Base-by-base conservation (phyloP, 1,140 invertebrate genomes). In the Platyura marginata region DNA sequence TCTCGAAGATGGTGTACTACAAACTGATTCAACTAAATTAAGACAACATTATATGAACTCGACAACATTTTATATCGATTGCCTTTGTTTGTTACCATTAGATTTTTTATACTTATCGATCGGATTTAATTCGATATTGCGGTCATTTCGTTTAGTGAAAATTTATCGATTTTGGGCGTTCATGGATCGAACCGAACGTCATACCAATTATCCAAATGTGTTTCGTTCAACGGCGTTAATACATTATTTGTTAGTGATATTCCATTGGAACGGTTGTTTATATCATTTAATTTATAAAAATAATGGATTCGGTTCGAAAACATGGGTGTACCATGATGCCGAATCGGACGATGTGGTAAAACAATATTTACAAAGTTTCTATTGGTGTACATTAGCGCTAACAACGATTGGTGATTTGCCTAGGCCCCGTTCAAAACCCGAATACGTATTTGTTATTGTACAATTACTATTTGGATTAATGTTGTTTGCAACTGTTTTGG, bases 201-300 rank as follows among this genome's bases (percentile, higher is more conserved):
- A 98, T 62, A 97, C 93, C 37, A 97, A 97, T 67, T 98, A 96
- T 68, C 93, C 93, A 44, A 98, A 98, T 69, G 72, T 96, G 59
- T 92, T 97, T 71, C 79, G 93, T 50, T 92, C 89, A 45, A 77
- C 86, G 37, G 86, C 87, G 55, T 72, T 96, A 51, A 86, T 94
- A 60, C 91, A 97, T 71, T 95, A 95, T 69, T 75, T 96, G 53
- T 71, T 97, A 66, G 90, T 94, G 64, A 92, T 96, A 65, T 97
- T 97, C 70, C 94, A 98, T 72, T 98, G 93, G 93, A 98, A 98
- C 66, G 91, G 93, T 50, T 97, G 93, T 71, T 71, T 97, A 57
- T 94, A 91, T 69, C 86, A 94, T 71, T 84, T 94, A 61, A 88
- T 95, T 57, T 80, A 85, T 71, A 89, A 89, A 68, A 90, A 90